These are phyloP conservation scores for Clarias laeviceps DNA, from an alignment of 2,797 vertebrate genomes.

Conservation along the genomic window DNA sequence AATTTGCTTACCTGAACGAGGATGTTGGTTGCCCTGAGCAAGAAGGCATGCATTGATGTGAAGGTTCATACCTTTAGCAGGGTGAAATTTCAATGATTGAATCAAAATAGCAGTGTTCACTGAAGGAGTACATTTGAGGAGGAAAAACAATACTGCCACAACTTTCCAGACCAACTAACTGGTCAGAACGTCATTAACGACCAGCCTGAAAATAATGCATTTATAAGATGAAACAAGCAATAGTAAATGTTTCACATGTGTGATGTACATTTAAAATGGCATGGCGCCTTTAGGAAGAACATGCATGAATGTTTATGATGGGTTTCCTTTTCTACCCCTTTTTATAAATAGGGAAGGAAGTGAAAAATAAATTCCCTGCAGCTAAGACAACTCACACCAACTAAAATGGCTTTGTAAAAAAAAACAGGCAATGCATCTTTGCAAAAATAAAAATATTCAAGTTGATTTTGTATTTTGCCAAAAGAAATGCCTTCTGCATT, in stretches of 20 bases:
- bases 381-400: neutral
- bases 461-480: neutral
- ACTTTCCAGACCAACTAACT: neutral
- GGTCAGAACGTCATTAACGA: neutral
- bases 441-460: neutral
- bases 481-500: neutral
- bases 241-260: neutral
- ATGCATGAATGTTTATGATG: neutral
- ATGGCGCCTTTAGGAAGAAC: neutral
- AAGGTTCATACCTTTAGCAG: too few relatives aligned
- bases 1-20: too few relatives aligned
- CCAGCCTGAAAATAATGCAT: neutral
- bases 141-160: neutral
- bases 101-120: neutral
- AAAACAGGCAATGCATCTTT: neutral
- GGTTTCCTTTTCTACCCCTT: neutral
- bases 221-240: neutral
- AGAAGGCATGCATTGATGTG: too few relatives aligned
- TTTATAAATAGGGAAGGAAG: neutral
- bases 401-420: neutral
- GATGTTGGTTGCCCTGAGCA: too few relatives aligned
- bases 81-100: neutral
- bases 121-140: neutral
- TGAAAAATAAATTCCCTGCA: neutral
- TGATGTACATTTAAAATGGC: neutral